phyloP scores from a whole-genome alignment of 2,888 invertebrate species.

The Phasia obesa region DNA sequence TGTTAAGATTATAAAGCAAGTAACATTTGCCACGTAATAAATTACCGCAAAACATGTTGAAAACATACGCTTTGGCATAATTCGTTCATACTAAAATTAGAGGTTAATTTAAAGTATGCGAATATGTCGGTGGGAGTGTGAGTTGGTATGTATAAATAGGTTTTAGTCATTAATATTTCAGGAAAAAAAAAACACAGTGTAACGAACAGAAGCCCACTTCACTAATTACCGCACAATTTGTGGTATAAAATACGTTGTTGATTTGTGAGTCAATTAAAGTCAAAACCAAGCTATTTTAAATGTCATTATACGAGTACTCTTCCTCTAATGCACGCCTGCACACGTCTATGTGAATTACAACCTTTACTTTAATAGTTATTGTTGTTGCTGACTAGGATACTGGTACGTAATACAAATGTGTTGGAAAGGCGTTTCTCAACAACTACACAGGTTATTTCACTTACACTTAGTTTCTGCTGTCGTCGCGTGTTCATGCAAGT shows the following conservation, averaged over 20 bases:
- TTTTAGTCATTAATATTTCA: slow-evolving; percentile 62
- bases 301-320: slow-evolving; percentile 64
- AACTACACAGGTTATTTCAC: slow-evolving; percentile 48
- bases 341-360: not conserved
- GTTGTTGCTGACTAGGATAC: not conserved
- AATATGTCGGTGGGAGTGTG: slow-evolving; percentile 9
- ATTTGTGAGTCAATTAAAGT: slow-evolving; percentile 82
- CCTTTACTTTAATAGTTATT: slow-evolving; percentile 24
- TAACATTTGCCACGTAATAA: slow-evolving; percentile 78
- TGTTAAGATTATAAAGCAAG: slow-evolving; percentile 57
- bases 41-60: slow-evolving; percentile 75
- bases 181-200: slow-evolving; percentile 23
- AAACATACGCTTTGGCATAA: slow-evolving; percentile 68
- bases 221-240: slow-evolving; percentile 78
- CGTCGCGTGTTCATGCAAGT: not conserved
- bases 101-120: slow-evolving; percentile 63
- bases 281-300: slow-evolving; percentile 76
- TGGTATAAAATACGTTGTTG: slow-evolving; percentile 79
- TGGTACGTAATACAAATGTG: slow-evolving; percentile 40
- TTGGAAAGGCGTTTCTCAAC: slow-evolving; percentile 54
- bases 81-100: slow-evolving; percentile 40
- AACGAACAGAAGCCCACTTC: slow-evolving; percentile 61
- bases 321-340: not conserved
- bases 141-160: slow-evolving; percentile 11
- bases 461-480: slow-evolving; percentile 18